A percentile compares a stretch with the other conserved stretches of the same genome.
Conservation (phyloP, 2,113 vertebrate species). For the Festucalex cinctus region DNA sequence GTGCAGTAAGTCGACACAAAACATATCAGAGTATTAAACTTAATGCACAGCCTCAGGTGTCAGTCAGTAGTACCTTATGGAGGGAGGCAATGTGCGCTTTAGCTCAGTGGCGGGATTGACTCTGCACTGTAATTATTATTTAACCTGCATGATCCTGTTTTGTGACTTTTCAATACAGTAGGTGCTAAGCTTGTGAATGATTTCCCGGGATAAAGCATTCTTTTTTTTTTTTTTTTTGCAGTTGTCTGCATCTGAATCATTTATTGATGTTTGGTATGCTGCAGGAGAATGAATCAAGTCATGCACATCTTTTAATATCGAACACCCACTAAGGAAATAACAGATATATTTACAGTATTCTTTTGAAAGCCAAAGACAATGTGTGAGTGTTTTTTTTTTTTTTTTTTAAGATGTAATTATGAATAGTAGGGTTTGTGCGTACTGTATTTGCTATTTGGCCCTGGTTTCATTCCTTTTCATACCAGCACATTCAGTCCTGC, state of each 20-base stretch:
- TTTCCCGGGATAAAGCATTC: constrained; percentile 24
- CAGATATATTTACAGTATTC: constrained; percentile 11
- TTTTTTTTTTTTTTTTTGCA: constrained; percentile 26
- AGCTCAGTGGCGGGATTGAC: not conserved
- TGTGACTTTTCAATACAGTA: not conserved
- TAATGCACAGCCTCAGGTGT: constrained; percentile 18
- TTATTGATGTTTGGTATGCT: constrained; percentile 10
- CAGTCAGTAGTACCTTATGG: constrained; percentile 8
- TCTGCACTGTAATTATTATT: constrained; percentile 18
- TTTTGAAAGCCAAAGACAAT: not conserved
- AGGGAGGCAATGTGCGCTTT: constrained; percentile 7
- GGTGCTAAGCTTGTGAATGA: constrained; percentile 12
- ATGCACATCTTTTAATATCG: constrained; percentile 20
- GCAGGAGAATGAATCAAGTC: constrained; percentile 19
- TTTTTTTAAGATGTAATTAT: not conserved
- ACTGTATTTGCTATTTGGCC: not conserved
- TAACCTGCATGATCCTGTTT: not conserved
- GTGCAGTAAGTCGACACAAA: constrained; percentile 78
- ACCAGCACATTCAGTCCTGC: not conserved
- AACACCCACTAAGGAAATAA: constrained; percentile 26
- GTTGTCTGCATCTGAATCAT: constrained; percentile 34
- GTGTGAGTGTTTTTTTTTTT: not conserved
- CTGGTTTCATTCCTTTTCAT: constrained; percentile 1
- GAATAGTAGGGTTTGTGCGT: not conserved
- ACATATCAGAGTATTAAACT: constrained; percentile 14